Evolutionary conservation across 53 echinoderm and acorn worm genomes (phyloP).

Genomic region (Holothuria leucospilota): DNA sequence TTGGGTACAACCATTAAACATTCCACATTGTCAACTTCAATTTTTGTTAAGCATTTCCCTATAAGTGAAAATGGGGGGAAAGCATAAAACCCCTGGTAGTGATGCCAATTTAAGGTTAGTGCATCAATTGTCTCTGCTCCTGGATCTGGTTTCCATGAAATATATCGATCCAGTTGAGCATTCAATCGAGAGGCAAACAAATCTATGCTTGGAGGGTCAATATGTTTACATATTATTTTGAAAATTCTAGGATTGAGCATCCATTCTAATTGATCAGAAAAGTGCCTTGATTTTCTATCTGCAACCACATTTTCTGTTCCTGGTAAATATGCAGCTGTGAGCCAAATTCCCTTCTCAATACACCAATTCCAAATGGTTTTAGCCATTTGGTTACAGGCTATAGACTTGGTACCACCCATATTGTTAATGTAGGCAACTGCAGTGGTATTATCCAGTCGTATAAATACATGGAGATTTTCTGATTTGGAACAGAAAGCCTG

Average conservation of each 20-base stretch:
- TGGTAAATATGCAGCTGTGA: conserved; percentile 66
- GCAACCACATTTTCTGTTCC: conserved; percentile 60
- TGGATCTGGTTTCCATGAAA: conserved; percentile 71
- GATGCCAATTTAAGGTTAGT: conserved; percentile 60
- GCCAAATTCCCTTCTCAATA: conserved; percentile 46
- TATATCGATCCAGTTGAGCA: conserved; percentile 52
- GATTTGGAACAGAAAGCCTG: conserved; percentile 55
- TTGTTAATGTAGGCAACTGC: too few relatives aligned
- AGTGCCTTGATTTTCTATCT: conserved; percentile 58
- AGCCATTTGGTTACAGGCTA: conserved; percentile 43
- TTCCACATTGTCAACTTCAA: conserved; percentile 39
- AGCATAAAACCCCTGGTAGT: too few relatives aligned
- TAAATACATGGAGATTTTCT: conserved; percentile 46
- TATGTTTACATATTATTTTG: not conserved
- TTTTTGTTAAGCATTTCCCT: conserved; percentile 24
- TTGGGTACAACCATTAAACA: conserved; percentile 56
- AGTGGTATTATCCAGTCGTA: conserved; percentile 70
- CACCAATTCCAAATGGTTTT: conserved; percentile 66
- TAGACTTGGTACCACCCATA: conserved; percentile 62
- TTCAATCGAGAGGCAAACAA: conserved; percentile 67
- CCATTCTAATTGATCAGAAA: too few relatives aligned
- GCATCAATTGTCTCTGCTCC: conserved; percentile 64
- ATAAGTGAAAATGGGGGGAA: too few relatives aligned
- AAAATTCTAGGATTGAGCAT: conserved; percentile 57
- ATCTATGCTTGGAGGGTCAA: conserved; percentile 49